Evolutionary conservation across 2,888 invertebrate genomes (phyloP), one percentile per base, ranked within the genome.

Genomic region (Stictocephala bisonia): DNA sequence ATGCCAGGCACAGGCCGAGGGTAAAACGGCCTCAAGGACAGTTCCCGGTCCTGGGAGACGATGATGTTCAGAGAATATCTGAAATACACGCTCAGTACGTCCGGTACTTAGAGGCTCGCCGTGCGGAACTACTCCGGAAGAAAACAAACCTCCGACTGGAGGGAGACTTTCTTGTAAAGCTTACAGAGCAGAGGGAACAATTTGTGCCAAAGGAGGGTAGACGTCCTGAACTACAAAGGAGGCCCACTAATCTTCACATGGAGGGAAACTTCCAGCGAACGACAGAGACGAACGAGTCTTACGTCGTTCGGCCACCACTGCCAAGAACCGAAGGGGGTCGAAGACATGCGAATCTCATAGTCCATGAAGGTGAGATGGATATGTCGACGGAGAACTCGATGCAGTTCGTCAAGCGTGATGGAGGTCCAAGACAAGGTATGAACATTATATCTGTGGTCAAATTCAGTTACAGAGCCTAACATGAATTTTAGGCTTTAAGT

Each of bases 201-300:
- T 79, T 73, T 31, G 60, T 76, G 22, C 76, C 73, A 18, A 75
- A 74, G 6, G 74, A 75, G 2, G 76, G 73, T 9, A 72, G 74
- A 50, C 53, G 78, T 31, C 74, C 79, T 0, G 75, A 72, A 26
- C 67, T 78, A 11, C 40, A 66, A 11, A 73, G 79, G 51, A 76
- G 76, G 7, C 48, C 75, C 15, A 79, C 79, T n/a, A 77, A 68
- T 15, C 69, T 79, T 20, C 74, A 73, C 51, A 58, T 79, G 48
- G 79, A 78, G 60, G 79, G 78, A 18, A 71, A 51, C 2, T 24
- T 74, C 1, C 75, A 79, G n/a, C 60, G 69, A 3, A 50, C 64
- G 64, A 77, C 78, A 6, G 79, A 79, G 67, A 67, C 73, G 7
- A 71, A 31, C 13, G 76, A 77, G 26, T 77, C 75, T 4, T 78